These are phyloP conservation scores for Ylistrum balloti DNA, from an alignment of 1,140 invertebrate species.

Conservation along the genomic window DNA sequence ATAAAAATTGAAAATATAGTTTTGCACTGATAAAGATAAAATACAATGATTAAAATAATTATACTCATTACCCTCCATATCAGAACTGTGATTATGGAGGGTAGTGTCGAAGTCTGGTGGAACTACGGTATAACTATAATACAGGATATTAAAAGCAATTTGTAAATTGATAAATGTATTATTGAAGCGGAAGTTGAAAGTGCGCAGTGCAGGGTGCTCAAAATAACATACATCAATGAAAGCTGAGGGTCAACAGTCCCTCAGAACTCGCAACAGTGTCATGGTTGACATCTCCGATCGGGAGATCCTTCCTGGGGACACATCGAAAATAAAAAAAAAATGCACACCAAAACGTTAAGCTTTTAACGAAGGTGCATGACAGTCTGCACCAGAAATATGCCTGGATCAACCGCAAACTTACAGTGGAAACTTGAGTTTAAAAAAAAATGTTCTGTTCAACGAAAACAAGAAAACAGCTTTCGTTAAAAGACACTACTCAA, in stretches of 20 bases:
- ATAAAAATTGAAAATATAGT: too few relatives aligned
- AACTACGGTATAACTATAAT: too few relatives aligned
- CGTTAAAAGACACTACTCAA: too few relatives aligned
- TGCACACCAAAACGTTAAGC: background rate
- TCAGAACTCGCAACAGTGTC: background rate
- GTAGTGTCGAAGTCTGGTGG: too few relatives aligned
- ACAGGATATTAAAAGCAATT: background rate
- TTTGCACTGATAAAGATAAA: too few relatives aligned
- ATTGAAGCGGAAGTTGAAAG: background rate
- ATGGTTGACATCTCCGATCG: background rate
- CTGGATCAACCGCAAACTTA: too few relatives aligned
- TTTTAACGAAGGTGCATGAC: background rate
- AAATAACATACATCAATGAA: background rate
- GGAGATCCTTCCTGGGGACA: background rate
- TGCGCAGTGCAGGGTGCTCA: background rate
- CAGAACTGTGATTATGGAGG: too few relatives aligned
- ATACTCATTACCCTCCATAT: too few relatives aligned
- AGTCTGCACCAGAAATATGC: background rate
- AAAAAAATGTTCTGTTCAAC: too few relatives aligned
- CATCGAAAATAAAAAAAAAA: background rate
- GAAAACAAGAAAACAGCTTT: too few relatives aligned
- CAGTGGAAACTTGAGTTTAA: too few relatives aligned
- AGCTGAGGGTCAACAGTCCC: conserved; percentile 3
- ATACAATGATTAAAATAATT: too few relatives aligned
- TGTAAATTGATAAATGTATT: background rate